A percentile compares a stretch with the other conserved stretches of the same genome.
phyloP scores from a whole-genome alignment of 1,140 invertebrate genomes.

The Globodera ellingtonae region DNA sequence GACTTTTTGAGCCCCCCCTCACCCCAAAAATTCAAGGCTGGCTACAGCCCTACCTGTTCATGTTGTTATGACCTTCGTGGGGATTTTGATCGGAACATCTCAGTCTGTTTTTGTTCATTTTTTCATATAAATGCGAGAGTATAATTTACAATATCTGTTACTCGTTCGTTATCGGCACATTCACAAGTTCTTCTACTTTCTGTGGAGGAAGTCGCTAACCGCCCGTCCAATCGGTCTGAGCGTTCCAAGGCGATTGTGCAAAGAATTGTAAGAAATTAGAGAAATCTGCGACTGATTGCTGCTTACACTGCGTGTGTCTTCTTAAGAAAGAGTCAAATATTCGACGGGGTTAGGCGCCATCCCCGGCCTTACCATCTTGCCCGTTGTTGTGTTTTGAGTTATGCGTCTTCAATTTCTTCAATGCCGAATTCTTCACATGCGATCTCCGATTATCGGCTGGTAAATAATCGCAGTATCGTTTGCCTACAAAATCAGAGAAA shows the following conservation, averaged over 20 bases:
- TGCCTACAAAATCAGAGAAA: not conserved
- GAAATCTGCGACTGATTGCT: constrained; percentile 19
- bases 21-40: too few species aligned
- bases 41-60: too few species aligned
- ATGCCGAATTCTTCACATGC: not conserved
- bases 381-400: not conserved
- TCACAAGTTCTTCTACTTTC: not conserved
- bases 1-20: too few species aligned
- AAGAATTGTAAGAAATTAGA: not conserved
- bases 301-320: constrained; percentile 2
- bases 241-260: not conserved
- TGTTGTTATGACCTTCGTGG: too few species aligned
- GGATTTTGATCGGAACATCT: too few species aligned
- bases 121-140: too few species aligned
- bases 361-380: not conserved
- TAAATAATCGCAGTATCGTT: not conserved
- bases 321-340: too few species aligned
- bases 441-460: not conserved
- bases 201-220: constrained; percentile 14
- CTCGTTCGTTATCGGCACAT: too few species aligned
- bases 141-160: too few species aligned
- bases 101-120: too few species aligned
- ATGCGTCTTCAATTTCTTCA: not conserved
- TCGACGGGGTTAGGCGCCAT: too few species aligned
- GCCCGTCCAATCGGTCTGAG: constrained; percentile 12